Conservation (phyloP, 2,797 vertebrate genomes). For the Phrynocephalus guinanensis region DNA sequence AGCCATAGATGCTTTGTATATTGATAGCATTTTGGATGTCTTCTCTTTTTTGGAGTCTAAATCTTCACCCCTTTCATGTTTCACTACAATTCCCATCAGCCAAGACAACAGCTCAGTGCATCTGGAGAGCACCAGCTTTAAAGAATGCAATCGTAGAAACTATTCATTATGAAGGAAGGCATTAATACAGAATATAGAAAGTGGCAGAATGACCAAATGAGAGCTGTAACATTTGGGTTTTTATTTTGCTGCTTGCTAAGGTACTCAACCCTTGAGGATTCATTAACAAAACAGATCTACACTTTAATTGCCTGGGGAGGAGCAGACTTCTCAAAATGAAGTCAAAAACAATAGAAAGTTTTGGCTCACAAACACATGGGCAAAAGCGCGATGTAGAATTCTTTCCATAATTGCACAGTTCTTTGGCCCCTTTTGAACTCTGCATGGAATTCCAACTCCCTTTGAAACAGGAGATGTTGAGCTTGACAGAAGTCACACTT, state of each 20-base stretch:
- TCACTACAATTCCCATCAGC: neutral
- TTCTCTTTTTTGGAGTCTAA: neutral
- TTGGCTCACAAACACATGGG: neutral
- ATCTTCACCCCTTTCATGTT: neutral
- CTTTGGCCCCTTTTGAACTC: constrained; percentile 12
- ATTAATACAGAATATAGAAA: neutral
- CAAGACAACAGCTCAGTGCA: neutral
- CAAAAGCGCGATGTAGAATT: neutral
- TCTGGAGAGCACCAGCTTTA: neutral
- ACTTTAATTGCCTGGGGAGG: constrained; percentile 15
- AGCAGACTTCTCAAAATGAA: constrained; percentile 30
- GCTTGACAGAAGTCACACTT: constrained; percentile 11
- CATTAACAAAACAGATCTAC: constrained; percentile 8
- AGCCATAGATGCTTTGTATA: neutral
- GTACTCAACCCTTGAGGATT: neutral
- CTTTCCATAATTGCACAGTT: constrained; percentile 16
- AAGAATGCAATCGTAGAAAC: neutral
- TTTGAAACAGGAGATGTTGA: neutral
- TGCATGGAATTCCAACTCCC: neutral
- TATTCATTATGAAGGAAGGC: constrained; percentile 21
- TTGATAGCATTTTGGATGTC: neutral
- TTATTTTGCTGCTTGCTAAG: constrained; percentile 17
- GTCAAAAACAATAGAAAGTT: constrained; percentile 27
- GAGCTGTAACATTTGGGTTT: neutral
- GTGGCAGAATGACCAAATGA: constrained; percentile 1